Evolutionary conservation across 2,113 vertebrate species (phyloP), one percentile per base, ranked within the genome.

Genomic region (Cavia porcellus): DNA sequence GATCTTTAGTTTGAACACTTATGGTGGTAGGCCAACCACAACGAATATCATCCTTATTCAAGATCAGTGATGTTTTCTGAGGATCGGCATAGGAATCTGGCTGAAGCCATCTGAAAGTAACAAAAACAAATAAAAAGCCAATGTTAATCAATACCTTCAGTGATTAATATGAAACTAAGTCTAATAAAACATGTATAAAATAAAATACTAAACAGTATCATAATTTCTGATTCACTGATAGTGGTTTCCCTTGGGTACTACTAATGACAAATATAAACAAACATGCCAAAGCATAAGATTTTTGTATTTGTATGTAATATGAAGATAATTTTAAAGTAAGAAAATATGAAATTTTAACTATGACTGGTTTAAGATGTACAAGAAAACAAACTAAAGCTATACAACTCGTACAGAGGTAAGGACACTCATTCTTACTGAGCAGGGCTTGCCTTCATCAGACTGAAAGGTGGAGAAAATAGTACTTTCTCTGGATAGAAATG

Each of bases 1-100:
- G 99, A 98, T 99, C 99, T 98, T 99, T 99, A 92, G 99, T 99
- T 98, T 99, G 99, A 35, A 99, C 99, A 0, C 99, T 99, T 97
- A 99, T 99, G n/a, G 99, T 99, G 38, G 99, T 99, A 55, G 99
- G 99, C 99, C 99, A 99, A 42, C 99, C 99, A 96, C 99, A 99
- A 52, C 99, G 99, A 92, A 99, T 99, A 96, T 99, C 99, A 96
- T 99, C 99, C 98, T 99, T 99, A 98, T 99, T 99, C 50, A 99
- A 98, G 95, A 99, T 99, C 98, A 99, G 70, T 32, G 99, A 99
- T 5, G 99, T 99, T 97, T 99, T 99, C 94, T 99, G 99, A 95
- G 99, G 99, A 98, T 99, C 99, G 89, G 99, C 99, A 64, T 99
- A 99, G 0, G 99, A 99, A 96, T 99, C 99, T 81, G 99, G 99